Base-by-base conservation (phyloP, 1,140 invertebrate genomes). In the Paraescarpia echinospica region DNA sequence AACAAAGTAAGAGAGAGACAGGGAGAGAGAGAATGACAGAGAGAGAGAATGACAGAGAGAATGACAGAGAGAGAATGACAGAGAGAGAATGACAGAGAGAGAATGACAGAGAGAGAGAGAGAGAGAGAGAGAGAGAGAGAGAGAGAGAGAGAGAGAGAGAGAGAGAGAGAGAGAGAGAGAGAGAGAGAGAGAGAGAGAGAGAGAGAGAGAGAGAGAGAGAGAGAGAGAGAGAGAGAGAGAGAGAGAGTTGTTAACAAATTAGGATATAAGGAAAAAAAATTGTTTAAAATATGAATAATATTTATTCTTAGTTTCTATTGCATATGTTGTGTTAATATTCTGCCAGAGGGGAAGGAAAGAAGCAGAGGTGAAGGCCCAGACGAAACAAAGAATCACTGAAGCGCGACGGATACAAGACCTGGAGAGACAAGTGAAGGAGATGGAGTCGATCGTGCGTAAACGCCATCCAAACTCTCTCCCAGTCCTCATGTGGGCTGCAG, bases 341-440 rank as follows among this genome's bases (percentile, higher is more conserved):
- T 35, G 14, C 35, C 41, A 94, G 94, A 89, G 91, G 94, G 89
- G 95, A 95, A 92, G 95, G 95, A 92, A 95, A 94, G 92, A 95
- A 95, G 93, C 35, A 94, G 92, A 93, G 33, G 51, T 88, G 90
- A 34, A 48, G n/a, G 34, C 34, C 2, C 92, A 93, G 92, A 93
- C 94, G 18, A 95, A 94, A 92, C 95, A 96, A 92, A 94, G 95
- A 93, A 94, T 95, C 31, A 93, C 94, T 41, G 95, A 95, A 93
- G 94, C 94, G 27, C 96, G 95, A 93, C 95, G 94, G 92, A 95
- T 96, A 88, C 95, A 95, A 92, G 95, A 96, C 93, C 93, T 96
- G 33, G 94, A 96, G 88, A 94, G 95, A 95, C 96, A 96, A 95
- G 94, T 96, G 33, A 95, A 95, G 93, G 95, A 96, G 91, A 95